phyloP scores from a whole-genome alignment of 2,888 invertebrate species.

The Chalcosyrphus nemorum region DNA sequence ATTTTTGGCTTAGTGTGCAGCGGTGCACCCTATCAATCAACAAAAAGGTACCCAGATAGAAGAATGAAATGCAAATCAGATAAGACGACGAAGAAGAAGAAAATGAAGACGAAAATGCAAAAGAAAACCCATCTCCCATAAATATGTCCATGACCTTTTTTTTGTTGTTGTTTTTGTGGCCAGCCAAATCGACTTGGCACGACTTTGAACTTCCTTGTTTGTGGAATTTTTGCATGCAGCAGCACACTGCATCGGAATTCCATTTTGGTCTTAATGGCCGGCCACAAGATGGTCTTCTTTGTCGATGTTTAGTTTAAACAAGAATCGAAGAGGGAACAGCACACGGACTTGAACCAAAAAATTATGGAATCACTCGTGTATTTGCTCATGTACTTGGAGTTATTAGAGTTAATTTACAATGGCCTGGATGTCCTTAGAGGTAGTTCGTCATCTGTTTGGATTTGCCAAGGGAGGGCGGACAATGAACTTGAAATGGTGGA shows the following conservation, averaged over 20 bases:
- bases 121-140: conserved; percentile 46
- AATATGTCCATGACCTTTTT: conserved; percentile 74
- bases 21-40: conserved; percentile 65
- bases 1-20: background rate
- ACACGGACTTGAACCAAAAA: background rate
- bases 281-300: conserved; percentile 8
- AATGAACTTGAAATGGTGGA: no score
- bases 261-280: conserved; percentile 56
- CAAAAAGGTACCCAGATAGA: conserved; percentile 14
- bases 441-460: no score
- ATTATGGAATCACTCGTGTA: conserved; percentile 34
- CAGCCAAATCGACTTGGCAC: conserved; percentile 73
- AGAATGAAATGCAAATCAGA: conserved; percentile 66
- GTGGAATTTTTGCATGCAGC: conserved; percentile 72
- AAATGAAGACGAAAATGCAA: background rate
- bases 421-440: no score
- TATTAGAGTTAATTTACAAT: conserved; percentile 21
- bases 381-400: conserved; percentile 39
- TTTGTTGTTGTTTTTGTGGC: no score
- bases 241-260: conserved; percentile 67
- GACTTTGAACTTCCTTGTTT: conserved; percentile 74
- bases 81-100: conserved; percentile 8
- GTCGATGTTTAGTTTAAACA: conserved; percentile 8
- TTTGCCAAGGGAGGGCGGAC: no score
- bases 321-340: conserved; percentile 26